Percentiles rank a stretch among this genome's conserved stretches.
These are phyloP conservation scores for Nannospalax galili DNA, from an alignment of 2,113 vertebrate genomes.

Conservation along the genomic window DNA sequence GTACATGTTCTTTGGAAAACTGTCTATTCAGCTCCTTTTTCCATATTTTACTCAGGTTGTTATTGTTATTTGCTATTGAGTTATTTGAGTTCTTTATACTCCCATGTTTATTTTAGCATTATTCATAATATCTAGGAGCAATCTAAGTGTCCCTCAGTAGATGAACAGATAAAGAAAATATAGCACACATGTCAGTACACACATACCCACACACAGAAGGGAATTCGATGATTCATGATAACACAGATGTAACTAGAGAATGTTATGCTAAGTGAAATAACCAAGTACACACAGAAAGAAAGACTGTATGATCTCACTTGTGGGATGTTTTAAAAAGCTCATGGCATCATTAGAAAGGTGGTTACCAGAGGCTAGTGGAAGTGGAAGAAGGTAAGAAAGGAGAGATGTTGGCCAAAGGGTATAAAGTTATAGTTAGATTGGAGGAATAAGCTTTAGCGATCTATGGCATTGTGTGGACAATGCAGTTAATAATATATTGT, in stretches of 20 bases:
- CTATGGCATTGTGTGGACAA: background rate
- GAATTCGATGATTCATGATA: no score
- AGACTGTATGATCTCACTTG: background rate
- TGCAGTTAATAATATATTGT: background rate
- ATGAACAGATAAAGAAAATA: background rate
- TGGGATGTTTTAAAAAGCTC: background rate
- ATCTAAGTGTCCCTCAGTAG: background rate
- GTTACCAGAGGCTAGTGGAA: background rate
- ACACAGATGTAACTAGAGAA: background rate
- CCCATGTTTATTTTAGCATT: background rate
- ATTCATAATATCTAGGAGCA: background rate
- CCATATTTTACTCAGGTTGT: background rate
- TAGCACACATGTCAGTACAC: background rate
- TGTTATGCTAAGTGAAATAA: background rate
- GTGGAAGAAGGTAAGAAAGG: background rate
- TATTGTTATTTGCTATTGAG: background rate
- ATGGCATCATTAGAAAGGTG: background rate
- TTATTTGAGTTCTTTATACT: background rate
- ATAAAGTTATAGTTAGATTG: background rate
- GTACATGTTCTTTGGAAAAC: background rate
- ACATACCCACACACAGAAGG: background rate
- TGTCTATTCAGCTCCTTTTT: background rate
- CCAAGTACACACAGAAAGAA: background rate
- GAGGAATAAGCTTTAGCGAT: background rate
- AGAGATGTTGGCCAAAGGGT: background rate